Evolutionary conservation across 1,140 invertebrate species (phyloP), one percentile per base, ranked within the genome.

Genomic region (Lucilia sericata): DNA sequence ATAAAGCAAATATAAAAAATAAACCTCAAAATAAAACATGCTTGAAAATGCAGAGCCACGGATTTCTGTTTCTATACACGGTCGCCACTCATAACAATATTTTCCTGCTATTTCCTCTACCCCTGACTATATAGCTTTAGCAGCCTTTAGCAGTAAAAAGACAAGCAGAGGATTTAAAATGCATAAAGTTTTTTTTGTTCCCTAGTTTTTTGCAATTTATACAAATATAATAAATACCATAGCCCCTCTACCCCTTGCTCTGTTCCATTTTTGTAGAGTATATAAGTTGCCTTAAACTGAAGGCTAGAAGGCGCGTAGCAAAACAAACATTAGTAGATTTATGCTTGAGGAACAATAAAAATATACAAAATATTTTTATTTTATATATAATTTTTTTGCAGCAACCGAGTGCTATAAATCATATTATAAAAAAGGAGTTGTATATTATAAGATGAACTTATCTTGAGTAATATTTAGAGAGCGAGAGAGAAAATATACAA

Each of bases 1-100:
- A n/a, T 60, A 14, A 0, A 21, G n/a, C 19, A 70, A 21, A 70
- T 8, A 42, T 8, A 42, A 42, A 25, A 70, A 9, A 70, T 70
- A 21, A 70, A 70, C 65, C n/a, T 21, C n/a, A 70, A 70, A 70
- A 70, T 70, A 70, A 70, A 70, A 70, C 65, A n/a, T 70, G 21
- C n/a, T 70, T 70, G 25, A 70, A n/a, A 70, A 70, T 70, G 65
- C 65, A 70, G n/a, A 70, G 65, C 65, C 65, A 70, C 65, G 65
- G 65, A 70, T 70, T 70, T 21, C 19, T 70, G 7, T 70, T 70
- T 21, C 51, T 17, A 55, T 55, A 5, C 51, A 3, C 42, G 42
- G n/a, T 42, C 42, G 42, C 42, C 42, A 42, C 42, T 42, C 42
- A 42, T 12, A 55, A 30, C 4, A 55, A 55, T 17, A n/a, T 55